Percentiles rank a stretch among this genome's conserved stretches.
Evolutionary conservation across 2,888 invertebrate species (phyloP).

Genomic region (Cistogaster globosa): DNA sequence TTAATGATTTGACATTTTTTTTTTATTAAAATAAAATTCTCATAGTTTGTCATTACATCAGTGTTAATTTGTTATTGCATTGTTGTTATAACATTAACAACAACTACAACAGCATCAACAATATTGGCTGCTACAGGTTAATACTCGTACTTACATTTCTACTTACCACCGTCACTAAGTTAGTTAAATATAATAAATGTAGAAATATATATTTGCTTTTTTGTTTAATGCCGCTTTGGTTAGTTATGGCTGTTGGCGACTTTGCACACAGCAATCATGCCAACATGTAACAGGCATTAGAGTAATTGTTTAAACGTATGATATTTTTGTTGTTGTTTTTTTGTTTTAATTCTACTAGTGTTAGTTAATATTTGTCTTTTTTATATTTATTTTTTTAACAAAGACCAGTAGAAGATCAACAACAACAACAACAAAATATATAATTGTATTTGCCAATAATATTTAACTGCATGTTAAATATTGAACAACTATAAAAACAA

Average conservation of each 20-base stretch:
- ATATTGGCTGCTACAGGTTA: not conserved
- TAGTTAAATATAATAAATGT: constrained; percentile 7
- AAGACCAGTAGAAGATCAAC: not conserved
- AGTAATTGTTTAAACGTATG: constrained; percentile 57
- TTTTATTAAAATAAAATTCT: constrained; percentile 39
- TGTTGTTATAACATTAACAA: constrained; percentile 30
- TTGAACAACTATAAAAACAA: constrained; percentile 34
- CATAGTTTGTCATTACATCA: constrained; percentile 56
- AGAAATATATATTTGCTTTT: not conserved
- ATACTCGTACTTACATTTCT: not conserved
- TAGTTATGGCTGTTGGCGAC: constrained; percentile 16
- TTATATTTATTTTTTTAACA: not conserved
- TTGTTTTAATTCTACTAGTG: constrained; percentile 29
- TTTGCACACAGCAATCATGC: constrained; percentile 39
- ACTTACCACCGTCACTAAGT: constrained; percentile 11
- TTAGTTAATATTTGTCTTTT: not conserved
- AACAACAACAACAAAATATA: no score
- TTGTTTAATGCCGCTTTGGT: constrained; percentile 5
- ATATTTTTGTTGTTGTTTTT: constrained; percentile 17
- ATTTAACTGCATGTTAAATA: constrained; percentile 55
- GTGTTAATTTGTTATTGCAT: constrained; percentile 61
- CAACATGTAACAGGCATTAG: constrained; percentile 63
- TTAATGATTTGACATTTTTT: not conserved
- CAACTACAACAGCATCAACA: constrained; percentile 7
- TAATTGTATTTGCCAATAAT: constrained; percentile 55